Base-by-base conservation (phyloP, 2,113 vertebrate genomes). In the Aix galericulata region DNA sequence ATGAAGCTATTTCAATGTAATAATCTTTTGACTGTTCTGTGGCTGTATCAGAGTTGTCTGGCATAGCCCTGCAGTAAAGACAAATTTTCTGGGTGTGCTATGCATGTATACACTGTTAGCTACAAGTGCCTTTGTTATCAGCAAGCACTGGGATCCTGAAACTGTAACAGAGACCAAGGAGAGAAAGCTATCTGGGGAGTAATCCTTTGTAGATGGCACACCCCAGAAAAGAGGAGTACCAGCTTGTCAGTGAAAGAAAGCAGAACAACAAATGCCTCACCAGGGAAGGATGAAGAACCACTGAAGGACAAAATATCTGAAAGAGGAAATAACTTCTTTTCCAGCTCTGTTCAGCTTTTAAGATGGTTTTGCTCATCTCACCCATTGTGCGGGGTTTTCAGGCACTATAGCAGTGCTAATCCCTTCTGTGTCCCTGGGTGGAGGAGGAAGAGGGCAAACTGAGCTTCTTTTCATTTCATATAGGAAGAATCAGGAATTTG, bases 311-410 rank as follows among this genome's bases (percentile, higher is more conserved):
- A 52, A 38, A 58, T 1, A 1, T 13, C 67, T 76, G 6, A 53
- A 56, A 76, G 75, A 71, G 20, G 3, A 5, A 82, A 29, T 44
- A 82, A 3, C 36, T 32, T 11, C 31, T 72, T 66, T 50, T 69
- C 38, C 31, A 73, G 42, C 31, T 72, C 72, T 2, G 4, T 73
- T 72, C 40, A n/a, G 9, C 2, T 64, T 82, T 82, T 36, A 17
- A 17, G 17, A 60, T 32, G 13, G 11, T 69, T 86, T 84, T 72
- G 22, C 9, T 80, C 13, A 23, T 59, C 21, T 79, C 18, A 91
- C 2, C n/a, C 17, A 21, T 85, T 2, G 1, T 27, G 10, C 25
- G 5, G 23, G 9, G 13, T 27, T 68, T 52, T 58, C 3, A 1
- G 66, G 8, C 34, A 56, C 11, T 55, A 3, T 17, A 46, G 31